Conservation (phyloP, 2,113 vertebrate genomes). For the Eudyptes chrysolophus region DNA sequence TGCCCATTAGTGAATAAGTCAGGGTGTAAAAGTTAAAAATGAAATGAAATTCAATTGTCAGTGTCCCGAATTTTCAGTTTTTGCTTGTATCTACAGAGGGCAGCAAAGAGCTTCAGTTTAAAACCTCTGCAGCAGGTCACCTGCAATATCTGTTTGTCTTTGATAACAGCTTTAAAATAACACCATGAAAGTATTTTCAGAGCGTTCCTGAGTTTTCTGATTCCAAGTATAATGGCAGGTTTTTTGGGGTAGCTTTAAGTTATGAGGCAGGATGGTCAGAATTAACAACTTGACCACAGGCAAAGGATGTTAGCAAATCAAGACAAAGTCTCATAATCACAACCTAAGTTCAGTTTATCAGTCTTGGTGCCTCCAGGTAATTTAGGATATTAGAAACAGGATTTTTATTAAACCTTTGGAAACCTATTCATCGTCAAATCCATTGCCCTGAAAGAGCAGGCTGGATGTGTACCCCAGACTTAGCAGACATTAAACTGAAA, state of each 20-base stretch:
- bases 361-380: background rate
- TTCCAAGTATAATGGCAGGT: background rate
- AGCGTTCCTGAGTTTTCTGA: background rate
- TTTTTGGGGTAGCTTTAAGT: background rate
- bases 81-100: conserved; percentile 66
- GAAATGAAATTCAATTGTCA: background rate
- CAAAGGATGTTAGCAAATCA: background rate
- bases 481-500: background rate
- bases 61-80: background rate
- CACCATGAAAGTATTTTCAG: background rate
- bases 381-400: conserved; percentile 45
- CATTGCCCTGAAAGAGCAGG: background rate
- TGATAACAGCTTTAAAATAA: background rate
- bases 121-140: background rate
- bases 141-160: background rate
- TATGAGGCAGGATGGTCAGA: background rate
- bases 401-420: conserved; percentile 41
- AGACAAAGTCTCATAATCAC: background rate
- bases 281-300: conserved; percentile 2
- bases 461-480: background rate
- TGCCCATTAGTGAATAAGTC: background rate
- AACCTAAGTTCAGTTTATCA: background rate
- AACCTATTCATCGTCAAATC: background rate
- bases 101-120: conserved; percentile 73
- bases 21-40: background rate